Evolutionary conservation across 2,797 vertebrate genomes (phyloP).

Genomic region (Hemitrygon akajei): DNA sequence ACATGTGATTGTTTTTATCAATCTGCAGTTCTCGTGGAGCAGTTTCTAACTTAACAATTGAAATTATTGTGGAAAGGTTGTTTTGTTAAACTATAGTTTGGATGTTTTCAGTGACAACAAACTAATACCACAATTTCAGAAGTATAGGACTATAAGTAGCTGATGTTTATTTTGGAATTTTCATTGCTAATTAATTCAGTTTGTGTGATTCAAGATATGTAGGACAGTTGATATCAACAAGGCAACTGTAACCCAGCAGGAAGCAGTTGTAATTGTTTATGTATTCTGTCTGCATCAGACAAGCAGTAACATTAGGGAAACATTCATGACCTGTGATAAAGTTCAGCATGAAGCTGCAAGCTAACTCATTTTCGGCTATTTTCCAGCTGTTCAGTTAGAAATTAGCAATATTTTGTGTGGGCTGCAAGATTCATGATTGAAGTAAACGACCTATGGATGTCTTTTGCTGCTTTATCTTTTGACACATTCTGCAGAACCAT

Average conservation of each 20-base stretch:
- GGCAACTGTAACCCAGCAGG: constrained; percentile 43
- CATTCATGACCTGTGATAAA: constrained; percentile 42
- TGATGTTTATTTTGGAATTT: not conserved
- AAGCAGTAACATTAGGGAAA: constrained; percentile 43
- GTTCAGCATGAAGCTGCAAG: constrained; percentile 9
- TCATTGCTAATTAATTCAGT: not conserved
- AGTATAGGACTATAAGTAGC: not conserved
- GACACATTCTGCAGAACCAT: not conserved
- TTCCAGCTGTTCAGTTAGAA: constrained; percentile 17
- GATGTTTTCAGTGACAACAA: not conserved
- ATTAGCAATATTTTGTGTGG: not conserved
- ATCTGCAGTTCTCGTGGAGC: not conserved
- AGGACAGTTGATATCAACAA: constrained; percentile 28
- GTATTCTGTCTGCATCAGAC: constrained; percentile 43
- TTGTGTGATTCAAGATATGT: constrained; percentile 5
- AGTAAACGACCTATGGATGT: not conserved
- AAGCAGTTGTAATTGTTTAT: constrained; percentile 44
- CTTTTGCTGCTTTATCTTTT: not conserved
- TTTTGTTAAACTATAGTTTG: not conserved
- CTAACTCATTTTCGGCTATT: not conserved
- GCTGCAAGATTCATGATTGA: not conserved
- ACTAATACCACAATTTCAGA: not conserved
- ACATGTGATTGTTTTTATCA: not conserved
- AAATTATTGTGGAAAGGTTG: not conserved
- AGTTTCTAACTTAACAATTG: not conserved